Conservation (phyloP, 2,113 vertebrate species). For the Callithrix jacchus region DNA sequence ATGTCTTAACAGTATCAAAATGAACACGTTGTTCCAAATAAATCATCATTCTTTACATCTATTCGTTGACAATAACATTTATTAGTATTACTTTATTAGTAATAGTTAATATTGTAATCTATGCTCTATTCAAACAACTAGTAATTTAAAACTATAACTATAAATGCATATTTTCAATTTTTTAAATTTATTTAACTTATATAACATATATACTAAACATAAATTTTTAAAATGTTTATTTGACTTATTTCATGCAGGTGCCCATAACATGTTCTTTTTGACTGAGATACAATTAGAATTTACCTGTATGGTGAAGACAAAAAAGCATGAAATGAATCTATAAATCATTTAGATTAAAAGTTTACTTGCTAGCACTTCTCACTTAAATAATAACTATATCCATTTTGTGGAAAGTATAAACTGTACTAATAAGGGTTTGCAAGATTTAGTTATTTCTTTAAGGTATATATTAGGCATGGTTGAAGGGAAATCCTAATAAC, state of each 20-base stretch:
- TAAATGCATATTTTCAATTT: not conserved
- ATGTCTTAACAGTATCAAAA: not conserved
- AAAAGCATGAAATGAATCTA: not conserved
- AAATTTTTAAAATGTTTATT: not conserved
- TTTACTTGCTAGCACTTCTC: not conserved
- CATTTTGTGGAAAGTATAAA: not conserved
- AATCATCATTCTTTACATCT: not conserved
- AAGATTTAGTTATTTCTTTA: not conserved
- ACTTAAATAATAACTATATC: not conserved
- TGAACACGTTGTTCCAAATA: not conserved
- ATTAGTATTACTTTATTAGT: not conserved
- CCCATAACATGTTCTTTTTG: not conserved
- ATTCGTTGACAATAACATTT: not conserved
- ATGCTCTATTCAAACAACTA: not conserved
- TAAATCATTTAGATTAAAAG: not conserved
- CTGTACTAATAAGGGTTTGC: not conserved
- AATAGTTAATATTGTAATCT: not conserved
- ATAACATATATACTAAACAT: not conserved
- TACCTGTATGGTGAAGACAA: not conserved
- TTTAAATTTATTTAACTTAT: not conserved
- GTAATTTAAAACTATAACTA: not conserved
- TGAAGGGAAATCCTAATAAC: not conserved
- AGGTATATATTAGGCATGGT: not conserved
- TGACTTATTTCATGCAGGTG: not conserved
- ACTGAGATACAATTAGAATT: not conserved